Conservation (phyloP, 2,888 invertebrate genomes). For the Lepeophtheirus nordmannii region DNA sequence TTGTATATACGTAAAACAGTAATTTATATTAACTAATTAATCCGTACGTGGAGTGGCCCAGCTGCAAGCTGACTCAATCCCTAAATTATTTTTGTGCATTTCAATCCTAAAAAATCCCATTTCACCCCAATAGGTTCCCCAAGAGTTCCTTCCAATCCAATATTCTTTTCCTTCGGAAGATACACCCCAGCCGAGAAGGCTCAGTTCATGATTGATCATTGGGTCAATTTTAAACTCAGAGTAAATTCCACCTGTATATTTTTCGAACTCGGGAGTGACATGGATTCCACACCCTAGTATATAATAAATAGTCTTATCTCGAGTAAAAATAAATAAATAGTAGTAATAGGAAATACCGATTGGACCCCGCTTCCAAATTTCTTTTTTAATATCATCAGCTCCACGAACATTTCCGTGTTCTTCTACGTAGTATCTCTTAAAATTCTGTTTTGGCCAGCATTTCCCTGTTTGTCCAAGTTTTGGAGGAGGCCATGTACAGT, state of each 20-base stretch:
- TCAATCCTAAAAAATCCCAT: constrained; percentile 21
- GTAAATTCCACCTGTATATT: constrained; percentile 21
- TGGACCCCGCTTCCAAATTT: constrained; percentile 22
- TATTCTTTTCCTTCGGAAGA: constrained; percentile 17
- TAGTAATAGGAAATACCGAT: constrained; percentile 10
- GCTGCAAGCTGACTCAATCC: constrained; percentile 19
- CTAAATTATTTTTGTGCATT: constrained; percentile 22
- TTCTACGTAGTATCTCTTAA: constrained; percentile 15
- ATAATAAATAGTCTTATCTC: neutral
- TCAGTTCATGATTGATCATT: constrained; percentile 21
- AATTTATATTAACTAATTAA: no score
- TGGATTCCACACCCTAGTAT: constrained; percentile 18
- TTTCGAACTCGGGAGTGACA: constrained; percentile 17
- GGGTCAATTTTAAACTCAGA: neutral
- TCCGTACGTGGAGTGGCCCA: constrained; percentile 18
- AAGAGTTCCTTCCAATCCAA: constrained; percentile 24
- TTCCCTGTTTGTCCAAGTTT: constrained; percentile 6
- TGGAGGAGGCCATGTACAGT: constrained; percentile 24
- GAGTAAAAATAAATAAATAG: neutral
- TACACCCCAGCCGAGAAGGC: constrained; percentile 23
- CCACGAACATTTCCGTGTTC: constrained; percentile 20
- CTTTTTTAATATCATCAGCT: constrained; percentile 23
- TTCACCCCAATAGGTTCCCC: constrained; percentile 25
- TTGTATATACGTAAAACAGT: no score
- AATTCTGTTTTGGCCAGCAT: constrained; percentile 18